Conservation (phyloP, 1,140 invertebrate species). For the Drosophila suzukii region DNA sequence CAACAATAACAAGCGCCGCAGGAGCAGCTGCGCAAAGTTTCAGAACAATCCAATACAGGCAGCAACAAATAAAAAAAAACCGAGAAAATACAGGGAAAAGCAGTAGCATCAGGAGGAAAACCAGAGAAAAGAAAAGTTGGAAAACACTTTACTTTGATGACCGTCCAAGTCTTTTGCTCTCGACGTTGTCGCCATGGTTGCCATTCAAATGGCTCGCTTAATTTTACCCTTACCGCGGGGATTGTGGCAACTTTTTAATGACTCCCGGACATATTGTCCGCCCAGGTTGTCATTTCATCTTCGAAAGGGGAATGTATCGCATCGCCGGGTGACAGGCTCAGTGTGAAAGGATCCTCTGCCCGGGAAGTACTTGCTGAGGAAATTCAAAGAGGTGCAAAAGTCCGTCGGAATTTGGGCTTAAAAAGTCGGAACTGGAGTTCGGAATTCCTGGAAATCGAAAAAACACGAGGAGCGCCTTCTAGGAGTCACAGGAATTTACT, state of each 20-base stretch:
- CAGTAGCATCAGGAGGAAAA: conserved; percentile 15
- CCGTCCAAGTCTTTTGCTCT: conserved; percentile 48
- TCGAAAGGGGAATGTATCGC: background rate
- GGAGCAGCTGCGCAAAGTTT: conserved; percentile 65
- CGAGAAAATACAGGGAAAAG: conserved; percentile 25
- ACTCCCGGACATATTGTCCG: conserved; percentile 41
- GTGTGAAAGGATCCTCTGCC: background rate
- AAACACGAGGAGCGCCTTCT: background rate
- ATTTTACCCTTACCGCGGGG: conserved; percentile 47
- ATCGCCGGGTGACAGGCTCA: conserved; percentile 2
- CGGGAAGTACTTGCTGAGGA: conserved; percentile 4
- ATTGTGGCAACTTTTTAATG: conserved; percentile 46
- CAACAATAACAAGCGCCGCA: conserved; percentile 73
- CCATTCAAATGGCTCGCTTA: conserved; percentile 56
- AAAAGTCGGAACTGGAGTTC: background rate
- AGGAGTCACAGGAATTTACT: background rate
- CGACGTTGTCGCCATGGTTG: conserved; percentile 55
- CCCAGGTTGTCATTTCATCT: conserved; percentile 28
- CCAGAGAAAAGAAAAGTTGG: conserved; percentile 51
- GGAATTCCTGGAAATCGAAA: background rate
- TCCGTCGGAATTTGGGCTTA: background rate
- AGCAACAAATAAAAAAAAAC: background rate
- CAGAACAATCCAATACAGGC: conserved; percentile 14
- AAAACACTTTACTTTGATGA: conserved; percentile 66
- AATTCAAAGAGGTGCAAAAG: background rate